These are phyloP conservation scores for Hippocampus mohnikei DNA, from an alignment of 2,113 vertebrate genomes.

Conservation along the genomic window DNA sequence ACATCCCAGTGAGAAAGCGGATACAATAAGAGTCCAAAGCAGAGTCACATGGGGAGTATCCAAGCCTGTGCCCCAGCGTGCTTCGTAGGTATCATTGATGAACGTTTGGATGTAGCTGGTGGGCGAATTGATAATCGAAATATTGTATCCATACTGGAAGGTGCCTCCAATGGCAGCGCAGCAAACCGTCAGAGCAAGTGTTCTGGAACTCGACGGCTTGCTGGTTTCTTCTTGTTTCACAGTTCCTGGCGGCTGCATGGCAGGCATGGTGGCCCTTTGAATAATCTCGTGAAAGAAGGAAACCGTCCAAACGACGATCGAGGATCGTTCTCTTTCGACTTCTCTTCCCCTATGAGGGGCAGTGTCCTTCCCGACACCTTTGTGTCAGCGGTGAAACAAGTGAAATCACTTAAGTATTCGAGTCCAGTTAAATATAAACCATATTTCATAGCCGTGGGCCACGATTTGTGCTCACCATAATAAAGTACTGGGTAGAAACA, in stretches of 20 bases:
- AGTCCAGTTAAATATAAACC: background rate
- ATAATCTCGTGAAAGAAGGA: background rate
- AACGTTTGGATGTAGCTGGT: constrained; percentile 81
- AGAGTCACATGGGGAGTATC: constrained; percentile 66
- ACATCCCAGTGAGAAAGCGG: constrained; percentile 80
- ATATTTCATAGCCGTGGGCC: background rate
- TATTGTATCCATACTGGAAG: constrained; percentile 90
- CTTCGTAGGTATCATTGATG: constrained; percentile 79
- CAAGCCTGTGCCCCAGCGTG: constrained; percentile 66
- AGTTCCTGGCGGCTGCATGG: constrained; percentile 30
- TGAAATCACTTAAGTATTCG: background rate
- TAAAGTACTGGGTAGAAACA: background rate
- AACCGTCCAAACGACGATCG: background rate
- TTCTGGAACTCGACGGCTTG: constrained; percentile 15
- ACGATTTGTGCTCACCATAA: no score
- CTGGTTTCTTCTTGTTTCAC: constrained; percentile 9
- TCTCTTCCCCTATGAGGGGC: background rate
- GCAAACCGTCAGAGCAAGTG: constrained; percentile 77
- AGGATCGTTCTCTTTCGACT: no score
- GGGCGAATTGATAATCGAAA: constrained; percentile 85
- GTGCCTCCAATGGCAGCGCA: constrained; percentile 86
- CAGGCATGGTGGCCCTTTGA: background rate
- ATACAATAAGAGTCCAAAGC: constrained; percentile 81
- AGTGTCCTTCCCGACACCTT: background rate
- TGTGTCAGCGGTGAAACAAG: background rate